Evolutionary conservation across 2,113 vertebrate species (phyloP).

Genomic region (Saguinus midas): DNA sequence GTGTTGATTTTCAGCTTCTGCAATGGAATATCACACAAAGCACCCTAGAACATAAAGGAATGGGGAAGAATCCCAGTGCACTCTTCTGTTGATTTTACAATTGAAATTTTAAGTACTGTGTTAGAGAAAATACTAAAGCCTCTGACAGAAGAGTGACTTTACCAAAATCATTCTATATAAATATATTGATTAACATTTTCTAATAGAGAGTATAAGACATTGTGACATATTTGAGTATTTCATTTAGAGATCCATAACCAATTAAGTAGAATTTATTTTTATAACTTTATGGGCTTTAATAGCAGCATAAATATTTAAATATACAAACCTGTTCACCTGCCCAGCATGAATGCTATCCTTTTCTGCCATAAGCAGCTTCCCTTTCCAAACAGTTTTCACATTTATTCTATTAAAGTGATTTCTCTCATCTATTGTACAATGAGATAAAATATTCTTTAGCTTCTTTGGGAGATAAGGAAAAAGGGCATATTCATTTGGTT

Average conservation of each 20-base stretch:
- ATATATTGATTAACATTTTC: background rate
- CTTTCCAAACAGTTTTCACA: background rate
- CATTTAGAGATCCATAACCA: background rate
- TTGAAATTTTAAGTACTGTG: slow-evolving; percentile 5
- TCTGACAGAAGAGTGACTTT: background rate
- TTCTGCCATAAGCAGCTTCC: background rate
- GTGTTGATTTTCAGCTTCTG: slow-evolving; percentile 65
- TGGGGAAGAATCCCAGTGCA: background rate
- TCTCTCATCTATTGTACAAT: background rate
- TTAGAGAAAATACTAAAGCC: slow-evolving; percentile 27
- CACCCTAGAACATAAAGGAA: slow-evolving; percentile 26
- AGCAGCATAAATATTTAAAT: slow-evolving; percentile 35
- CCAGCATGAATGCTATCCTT: background rate
- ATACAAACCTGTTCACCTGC: background rate
- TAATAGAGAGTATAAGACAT: background rate
- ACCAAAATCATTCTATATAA: background rate
- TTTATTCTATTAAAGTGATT: background rate
- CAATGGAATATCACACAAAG: slow-evolving; percentile 56
- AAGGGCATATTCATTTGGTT: background rate
- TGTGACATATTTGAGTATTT: background rate
- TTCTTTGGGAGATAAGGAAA: background rate
- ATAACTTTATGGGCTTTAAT: background rate
- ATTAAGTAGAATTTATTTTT: slow-evolving; percentile 10
- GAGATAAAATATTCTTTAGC: background rate
- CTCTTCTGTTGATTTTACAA: background rate